Conservation (phyloP, 2,797 vertebrate genomes). For the Clamator glandarius region DNA sequence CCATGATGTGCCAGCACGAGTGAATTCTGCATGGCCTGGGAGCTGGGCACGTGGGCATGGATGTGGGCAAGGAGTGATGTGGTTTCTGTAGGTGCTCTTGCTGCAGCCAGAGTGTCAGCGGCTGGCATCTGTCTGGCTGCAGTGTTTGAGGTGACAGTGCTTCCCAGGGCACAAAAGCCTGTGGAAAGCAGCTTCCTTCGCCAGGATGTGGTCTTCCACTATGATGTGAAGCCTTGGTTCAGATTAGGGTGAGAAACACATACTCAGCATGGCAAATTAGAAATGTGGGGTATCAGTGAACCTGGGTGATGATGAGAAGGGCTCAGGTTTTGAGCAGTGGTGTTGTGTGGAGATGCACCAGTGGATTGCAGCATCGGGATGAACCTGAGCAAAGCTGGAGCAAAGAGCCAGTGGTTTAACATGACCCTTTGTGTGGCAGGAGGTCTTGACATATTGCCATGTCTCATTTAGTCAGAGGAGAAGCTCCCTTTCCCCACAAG, state of each 20-base stretch:
- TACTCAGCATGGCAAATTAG: neutral
- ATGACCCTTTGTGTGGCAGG: neutral
- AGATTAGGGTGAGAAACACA: neutral
- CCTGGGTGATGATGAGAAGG: neutral
- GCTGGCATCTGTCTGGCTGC: fast-evolving
- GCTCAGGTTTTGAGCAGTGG: neutral
- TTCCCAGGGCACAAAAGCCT: neutral
- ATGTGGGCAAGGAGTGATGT: fast-evolving
- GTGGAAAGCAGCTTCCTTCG: neutral
- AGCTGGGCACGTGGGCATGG: neutral
- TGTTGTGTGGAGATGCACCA: neutral
- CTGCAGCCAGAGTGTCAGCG: neutral
- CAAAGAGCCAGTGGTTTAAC: neutral
- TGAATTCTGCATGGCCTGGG: neutral
- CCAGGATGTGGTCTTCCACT: neutral
- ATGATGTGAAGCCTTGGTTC: fast-evolving
- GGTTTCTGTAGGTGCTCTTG: neutral
- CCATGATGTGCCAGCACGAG: neutral
- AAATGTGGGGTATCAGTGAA: neutral
- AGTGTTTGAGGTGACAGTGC: neutral
- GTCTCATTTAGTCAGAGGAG: neutral
- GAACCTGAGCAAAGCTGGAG: neutral
- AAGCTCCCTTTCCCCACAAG: neutral
- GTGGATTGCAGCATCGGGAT: neutral
- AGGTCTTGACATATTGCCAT: fast-evolving